A percentile compares a stretch with the other conserved stretches of the same genome.
Conservation (phyloP, 2,113 vertebrate species). For the Pica pica region DNA sequence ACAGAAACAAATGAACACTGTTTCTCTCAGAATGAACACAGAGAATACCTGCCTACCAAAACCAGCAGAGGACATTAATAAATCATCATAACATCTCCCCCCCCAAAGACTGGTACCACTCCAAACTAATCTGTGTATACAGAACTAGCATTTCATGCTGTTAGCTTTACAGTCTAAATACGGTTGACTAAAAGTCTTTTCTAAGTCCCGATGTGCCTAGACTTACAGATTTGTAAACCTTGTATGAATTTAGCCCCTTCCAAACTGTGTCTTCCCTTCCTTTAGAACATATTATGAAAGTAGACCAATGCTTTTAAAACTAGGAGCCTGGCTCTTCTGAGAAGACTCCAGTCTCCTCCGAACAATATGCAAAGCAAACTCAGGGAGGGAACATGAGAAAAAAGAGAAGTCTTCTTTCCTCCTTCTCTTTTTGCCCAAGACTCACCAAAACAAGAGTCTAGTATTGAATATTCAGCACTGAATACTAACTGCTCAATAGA, state of each 20-base stretch:
- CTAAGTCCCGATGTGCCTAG: not conserved
- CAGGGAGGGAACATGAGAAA: conserved; percentile 50
- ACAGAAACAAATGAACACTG: not conserved
- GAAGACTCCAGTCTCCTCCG: conserved; percentile 23
- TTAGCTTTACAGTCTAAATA: not conserved
- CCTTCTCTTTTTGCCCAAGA: conserved; percentile 18
- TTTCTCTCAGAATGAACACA: not conserved
- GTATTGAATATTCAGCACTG: conserved; percentile 64
- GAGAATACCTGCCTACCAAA: not conserved
- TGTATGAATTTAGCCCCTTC: not conserved
- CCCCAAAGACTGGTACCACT: not conserved
- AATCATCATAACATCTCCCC: not conserved
- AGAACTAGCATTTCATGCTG: not conserved
- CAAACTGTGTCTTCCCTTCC: not conserved
- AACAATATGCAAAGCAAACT: conserved; percentile 53
- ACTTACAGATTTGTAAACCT: not conserved
- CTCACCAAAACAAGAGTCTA: conserved; percentile 64
- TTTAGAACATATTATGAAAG: not conserved
- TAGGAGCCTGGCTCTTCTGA: not conserved
- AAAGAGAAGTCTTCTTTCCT: conserved; percentile 59
- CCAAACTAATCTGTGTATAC: not conserved
- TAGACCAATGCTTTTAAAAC: conserved; percentile 25
- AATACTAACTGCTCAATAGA: conserved; percentile 63
- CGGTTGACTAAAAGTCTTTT: not conserved
- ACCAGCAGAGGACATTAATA: not conserved